phyloP scores from a whole-genome alignment of 2,888 invertebrate species.

The Scelioninae gen. 1 region DNA sequence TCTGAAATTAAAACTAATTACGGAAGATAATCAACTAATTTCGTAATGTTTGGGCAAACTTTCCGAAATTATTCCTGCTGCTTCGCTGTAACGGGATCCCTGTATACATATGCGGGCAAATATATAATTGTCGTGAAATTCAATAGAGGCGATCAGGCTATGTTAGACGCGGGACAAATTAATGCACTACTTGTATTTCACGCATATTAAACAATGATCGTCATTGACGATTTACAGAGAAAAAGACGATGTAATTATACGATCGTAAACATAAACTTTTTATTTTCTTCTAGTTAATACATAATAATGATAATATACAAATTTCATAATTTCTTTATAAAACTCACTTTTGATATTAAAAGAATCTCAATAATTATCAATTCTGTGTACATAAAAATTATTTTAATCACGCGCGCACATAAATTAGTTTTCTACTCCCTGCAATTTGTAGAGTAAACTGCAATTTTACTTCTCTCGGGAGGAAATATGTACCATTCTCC shows the following conservation, averaged over 20 bases:
- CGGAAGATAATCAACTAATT: constrained; percentile 28
- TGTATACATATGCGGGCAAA: constrained; percentile 51
- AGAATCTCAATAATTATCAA: too few relatives aligned
- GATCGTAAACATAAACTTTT: too few relatives aligned
- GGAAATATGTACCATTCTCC: too few relatives aligned
- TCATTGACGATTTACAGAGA: constrained; percentile 9
- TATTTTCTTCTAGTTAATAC: too few relatives aligned
- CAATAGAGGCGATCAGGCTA: constrained; percentile 46
- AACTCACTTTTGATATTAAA: too few relatives aligned
- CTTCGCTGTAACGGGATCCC: constrained; percentile 39
- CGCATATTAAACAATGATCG: constrained; percentile 27
- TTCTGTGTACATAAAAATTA: too few relatives aligned
- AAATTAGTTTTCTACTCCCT: too few relatives aligned
- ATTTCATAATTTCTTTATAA: too few relatives aligned
- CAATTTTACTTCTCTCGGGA: too few relatives aligned
- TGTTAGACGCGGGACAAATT: constrained; percentile 42
- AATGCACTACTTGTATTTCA: constrained; percentile 40
- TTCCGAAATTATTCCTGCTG: constrained; percentile 32
- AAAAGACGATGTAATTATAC: neutral
- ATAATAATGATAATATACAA: too few relatives aligned
- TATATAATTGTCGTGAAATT: constrained; percentile 54
- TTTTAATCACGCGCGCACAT: too few relatives aligned
- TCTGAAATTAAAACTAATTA: neutral
- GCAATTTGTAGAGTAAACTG: too few relatives aligned
- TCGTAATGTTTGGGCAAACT: constrained; percentile 37